These are phyloP conservation scores for Seriola aureovittata DNA, from an alignment of 2,113 vertebrate genomes.

Conservation along the genomic window DNA sequence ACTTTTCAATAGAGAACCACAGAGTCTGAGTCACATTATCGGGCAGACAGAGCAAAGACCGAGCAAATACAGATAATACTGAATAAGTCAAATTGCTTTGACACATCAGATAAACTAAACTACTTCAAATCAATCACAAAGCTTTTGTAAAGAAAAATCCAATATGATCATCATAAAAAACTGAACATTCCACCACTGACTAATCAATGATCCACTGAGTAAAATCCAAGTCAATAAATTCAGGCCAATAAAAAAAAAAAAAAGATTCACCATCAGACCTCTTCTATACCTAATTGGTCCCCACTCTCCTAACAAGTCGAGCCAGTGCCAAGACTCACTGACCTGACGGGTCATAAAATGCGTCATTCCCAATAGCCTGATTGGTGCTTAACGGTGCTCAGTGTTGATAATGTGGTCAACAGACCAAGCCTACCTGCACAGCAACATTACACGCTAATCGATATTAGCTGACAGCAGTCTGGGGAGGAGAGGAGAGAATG, in stretches of 20 bases:
- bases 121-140: background rate
- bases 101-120: too few species aligned
- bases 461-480: slow-evolving; percentile 36
- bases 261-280: slow-evolving; percentile 32
- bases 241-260: background rate
- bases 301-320: background rate
- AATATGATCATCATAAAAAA: background rate
- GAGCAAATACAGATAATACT: too few species aligned
- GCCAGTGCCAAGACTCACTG: background rate
- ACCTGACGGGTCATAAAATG: slow-evolving; percentile 35
- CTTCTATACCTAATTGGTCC: background rate
- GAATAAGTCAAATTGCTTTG: background rate
- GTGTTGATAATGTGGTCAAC: slow-evolving; percentile 41
- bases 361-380: slow-evolving; percentile 23
- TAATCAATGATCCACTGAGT: slow-evolving; percentile 20
- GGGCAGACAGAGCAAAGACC: background rate
- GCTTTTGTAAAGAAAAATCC: background rate
- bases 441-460: slow-evolving; percentile 59
- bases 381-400: slow-evolving; percentile 40
- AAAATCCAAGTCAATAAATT: slow-evolving; percentile 36
- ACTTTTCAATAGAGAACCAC: background rate
- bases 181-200: slow-evolving; percentile 3
- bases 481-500: slow-evolving; percentile 9
- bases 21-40: background rate
- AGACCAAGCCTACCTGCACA: slow-evolving; percentile 17